A percentile compares a stretch with the other conserved stretches of the same genome.
These are phyloP conservation scores for Daboia siamensis DNA, from an alignment of 2,113 vertebrate species.

Conservation along the genomic window DNA sequence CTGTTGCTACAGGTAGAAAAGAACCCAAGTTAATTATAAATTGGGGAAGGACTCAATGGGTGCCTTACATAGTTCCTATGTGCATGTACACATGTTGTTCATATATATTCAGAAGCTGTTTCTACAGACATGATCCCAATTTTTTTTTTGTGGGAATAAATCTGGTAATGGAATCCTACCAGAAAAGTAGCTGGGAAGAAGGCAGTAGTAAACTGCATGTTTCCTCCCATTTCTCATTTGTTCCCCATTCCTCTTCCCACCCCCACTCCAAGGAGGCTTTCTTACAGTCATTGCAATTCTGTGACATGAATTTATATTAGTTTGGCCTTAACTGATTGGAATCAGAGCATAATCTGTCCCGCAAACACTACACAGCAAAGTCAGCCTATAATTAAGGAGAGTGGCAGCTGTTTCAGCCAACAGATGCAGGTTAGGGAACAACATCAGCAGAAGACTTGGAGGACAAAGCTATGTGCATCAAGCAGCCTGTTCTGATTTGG, in stretches of 20 bases:
- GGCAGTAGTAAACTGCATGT: neutral
- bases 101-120: too few species aligned
- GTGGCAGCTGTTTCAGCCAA: neutral
- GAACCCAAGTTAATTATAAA: neutral
- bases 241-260: neutral
- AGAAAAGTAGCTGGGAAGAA: neutral
- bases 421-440: neutral
- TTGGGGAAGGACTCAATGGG: neutral
- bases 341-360: neutral
- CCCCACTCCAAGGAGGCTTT: neutral
- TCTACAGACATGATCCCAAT: too few species aligned
- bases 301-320: neutral
- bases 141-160: neutral
- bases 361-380: neutral
- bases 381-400: neutral
- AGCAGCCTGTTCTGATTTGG: neutral
- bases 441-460: neutral
- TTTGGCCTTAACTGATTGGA: neutral
- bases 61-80: neutral
- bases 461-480: neutral
- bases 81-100: too few species aligned
- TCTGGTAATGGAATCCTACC: neutral
- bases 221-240: neutral
- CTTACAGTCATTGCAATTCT: neutral
- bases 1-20: neutral